Percentiles rank a stretch among this genome's conserved stretches.
phyloP scores from a whole-genome alignment of 1,140 invertebrate genomes.

The honey bee (Apis mellifera) region Amel_HAv3.1 CM009940.2:3392501-3393000 shows the following conservation, averaged over 20 bases:
- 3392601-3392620: background rate
- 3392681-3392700: background rate
- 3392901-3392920: slow-evolving; percentile 2
- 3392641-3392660: no score
- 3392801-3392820: slow-evolving; percentile 6
- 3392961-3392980: background rate
- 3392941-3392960: background rate
- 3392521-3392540: no score
- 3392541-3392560: background rate
- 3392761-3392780: slow-evolving; percentile 34
- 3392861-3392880: background rate
- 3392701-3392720: background rate
- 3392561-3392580: no score
- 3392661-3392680: slow-evolving; percentile 33
- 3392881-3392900: background rate
- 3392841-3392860: background rate
- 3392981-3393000: background rate
- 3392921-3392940: background rate
- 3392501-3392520: no score
- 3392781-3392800: slow-evolving; percentile 2
- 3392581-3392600: background rate
- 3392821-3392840: slow-evolving; percentile 8
- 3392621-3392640: background rate
- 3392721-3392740: slow-evolving; percentile 17
- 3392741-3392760: slow-evolving; percentile 30